Percentiles rank a stretch among this genome's conserved stretches.
Evolutionary conservation across 2,797 vertebrate species (phyloP).

Genomic region (Harpia harpyja): DNA sequence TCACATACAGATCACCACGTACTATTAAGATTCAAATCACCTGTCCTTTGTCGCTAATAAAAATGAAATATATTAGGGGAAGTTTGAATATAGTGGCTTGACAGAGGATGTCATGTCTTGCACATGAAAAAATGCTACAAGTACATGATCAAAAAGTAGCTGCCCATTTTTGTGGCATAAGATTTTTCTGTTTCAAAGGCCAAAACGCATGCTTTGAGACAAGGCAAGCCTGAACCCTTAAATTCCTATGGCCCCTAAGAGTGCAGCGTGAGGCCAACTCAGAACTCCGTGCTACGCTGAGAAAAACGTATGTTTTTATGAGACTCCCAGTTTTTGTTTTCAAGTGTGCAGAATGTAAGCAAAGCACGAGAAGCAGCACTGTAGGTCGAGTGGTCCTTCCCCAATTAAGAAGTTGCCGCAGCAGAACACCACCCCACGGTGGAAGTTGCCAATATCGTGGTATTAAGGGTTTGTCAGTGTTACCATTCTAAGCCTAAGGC

Average conservation of each 20-base stretch:
- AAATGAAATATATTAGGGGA: slow-evolving; percentile 4
- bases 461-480: slow-evolving; percentile 6
- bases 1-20: background rate
- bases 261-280: background rate
- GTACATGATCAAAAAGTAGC: background rate
- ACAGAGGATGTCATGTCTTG: background rate
- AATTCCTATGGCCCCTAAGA: background rate
- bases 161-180: background rate
- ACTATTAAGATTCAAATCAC: slow-evolving; percentile 20
- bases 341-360: background rate
- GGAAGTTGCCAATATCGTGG: background rate
- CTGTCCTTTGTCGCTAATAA: background rate
- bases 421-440: background rate
- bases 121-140: background rate
- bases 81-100: background rate
- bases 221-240: background rate
- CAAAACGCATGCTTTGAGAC: background rate
- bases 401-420: slow-evolving; percentile 28
- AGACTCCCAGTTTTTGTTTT: background rate
- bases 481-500: slow-evolving; percentile 5
- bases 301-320: background rate
- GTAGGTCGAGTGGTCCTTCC: slow-evolving; percentile 4
- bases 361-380: background rate
- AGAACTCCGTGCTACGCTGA: background rate
- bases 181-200: background rate